A percentile compares a stretch with the other conserved stretches of the same genome.
These are phyloP conservation scores for Corythornis leucogaster DNA, from an alignment of 2,797 vertebrate species.

Conservation along the genomic window DNA sequence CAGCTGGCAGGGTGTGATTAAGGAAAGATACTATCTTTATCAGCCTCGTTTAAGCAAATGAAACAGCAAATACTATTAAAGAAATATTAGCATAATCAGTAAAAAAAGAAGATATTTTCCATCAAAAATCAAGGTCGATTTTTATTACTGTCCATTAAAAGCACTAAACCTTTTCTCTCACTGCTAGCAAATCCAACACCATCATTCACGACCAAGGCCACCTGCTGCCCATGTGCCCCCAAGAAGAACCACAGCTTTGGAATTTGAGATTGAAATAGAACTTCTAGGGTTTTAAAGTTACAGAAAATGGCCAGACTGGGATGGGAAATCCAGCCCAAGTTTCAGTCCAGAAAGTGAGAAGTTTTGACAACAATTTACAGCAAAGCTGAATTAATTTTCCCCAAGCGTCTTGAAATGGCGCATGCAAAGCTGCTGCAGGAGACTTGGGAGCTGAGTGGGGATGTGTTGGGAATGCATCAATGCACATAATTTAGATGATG, in stretches of 20 bases:
- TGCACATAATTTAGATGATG: not conserved
- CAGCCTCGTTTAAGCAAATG: not conserved
- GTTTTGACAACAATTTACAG: not conserved
- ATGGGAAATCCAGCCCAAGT: not conserved
- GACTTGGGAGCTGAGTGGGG: not conserved
- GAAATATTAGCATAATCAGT: not conserved
- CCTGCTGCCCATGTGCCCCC: accelerated
- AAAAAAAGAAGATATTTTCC: not conserved
- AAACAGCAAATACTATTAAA: not conserved
- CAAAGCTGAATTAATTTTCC: not conserved
- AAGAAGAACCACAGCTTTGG: not conserved
- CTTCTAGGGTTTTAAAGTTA: accelerated
- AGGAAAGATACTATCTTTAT: not conserved
- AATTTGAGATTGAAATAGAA: not conserved
- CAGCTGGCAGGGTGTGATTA: not conserved
- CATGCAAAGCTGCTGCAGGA: accelerated
- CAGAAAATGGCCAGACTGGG: not conserved
- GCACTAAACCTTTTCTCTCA: not conserved
- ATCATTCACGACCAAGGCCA: accelerated
- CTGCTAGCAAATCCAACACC: not conserved
- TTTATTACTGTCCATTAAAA: not conserved
- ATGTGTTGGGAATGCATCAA: not conserved
- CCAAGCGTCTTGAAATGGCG: not conserved
- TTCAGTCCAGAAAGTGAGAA: not conserved
- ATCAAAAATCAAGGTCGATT: not conserved